A percentile compares a stretch with the other conserved stretches of the same genome.
These are phyloP conservation scores for Spilarctia lutea DNA, from an alignment of 2,888 invertebrate genomes.

Conservation along the genomic window DNA sequence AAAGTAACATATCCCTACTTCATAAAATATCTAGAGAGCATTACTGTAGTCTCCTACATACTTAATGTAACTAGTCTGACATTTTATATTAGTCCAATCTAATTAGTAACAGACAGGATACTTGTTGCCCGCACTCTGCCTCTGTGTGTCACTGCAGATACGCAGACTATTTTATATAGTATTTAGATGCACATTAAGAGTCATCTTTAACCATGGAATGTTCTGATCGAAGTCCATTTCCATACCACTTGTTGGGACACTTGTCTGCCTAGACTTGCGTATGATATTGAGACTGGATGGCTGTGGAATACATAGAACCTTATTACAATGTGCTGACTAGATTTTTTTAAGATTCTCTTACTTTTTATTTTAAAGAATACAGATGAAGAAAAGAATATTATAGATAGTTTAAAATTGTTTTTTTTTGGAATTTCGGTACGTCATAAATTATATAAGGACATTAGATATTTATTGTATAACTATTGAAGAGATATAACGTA, in stretches of 20 bases:
- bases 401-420: too few relatives aligned
- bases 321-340: constrained; percentile 70
- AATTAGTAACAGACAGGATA: background rate
- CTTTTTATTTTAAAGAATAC: background rate
- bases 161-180: constrained; percentile 74
- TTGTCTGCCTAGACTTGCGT: constrained; percentile 64
- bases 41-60: too few relatives aligned
- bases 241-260: constrained; percentile 75
- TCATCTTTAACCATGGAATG: constrained; percentile 78
- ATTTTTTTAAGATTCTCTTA: constrained; percentile 35
- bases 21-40: too few relatives aligned
- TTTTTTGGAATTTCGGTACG: too few relatives aligned
- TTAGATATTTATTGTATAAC: too few relatives aligned
- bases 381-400: too few relatives aligned
- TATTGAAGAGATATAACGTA: too few relatives aligned
- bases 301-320: constrained; percentile 70
- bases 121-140: constrained; percentile 22
- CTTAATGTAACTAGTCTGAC: too few relatives aligned
- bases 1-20: background rate
- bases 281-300: constrained; percentile 69
- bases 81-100: too few relatives aligned
- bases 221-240: constrained; percentile 79
- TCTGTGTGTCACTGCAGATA: constrained; percentile 56
- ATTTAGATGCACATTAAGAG: constrained; percentile 82
- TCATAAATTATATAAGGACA: too few relatives aligned